Evolutionary conservation across 2,888 invertebrate species (phyloP).

Genomic region (Teleiodes luculella): DNA sequence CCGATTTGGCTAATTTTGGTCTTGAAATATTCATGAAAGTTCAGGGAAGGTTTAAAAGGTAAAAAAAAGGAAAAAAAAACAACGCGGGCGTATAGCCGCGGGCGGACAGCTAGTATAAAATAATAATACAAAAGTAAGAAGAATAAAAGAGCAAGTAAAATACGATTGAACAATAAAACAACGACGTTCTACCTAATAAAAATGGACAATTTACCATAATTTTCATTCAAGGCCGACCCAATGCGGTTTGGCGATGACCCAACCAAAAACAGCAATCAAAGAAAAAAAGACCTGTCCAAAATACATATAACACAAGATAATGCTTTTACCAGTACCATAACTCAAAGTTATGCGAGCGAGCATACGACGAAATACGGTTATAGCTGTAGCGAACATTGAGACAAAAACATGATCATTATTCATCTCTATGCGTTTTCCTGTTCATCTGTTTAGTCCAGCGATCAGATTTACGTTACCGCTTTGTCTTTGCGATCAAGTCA

Average conservation of each 20-base stretch:
- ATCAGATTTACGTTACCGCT: slow-evolving; percentile 15
- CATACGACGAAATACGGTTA: slow-evolving; percentile 28
- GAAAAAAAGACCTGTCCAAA: neutral
- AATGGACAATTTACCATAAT: no score
- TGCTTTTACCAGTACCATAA: slow-evolving; percentile 15
- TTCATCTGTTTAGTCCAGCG: slow-evolving; percentile 22
- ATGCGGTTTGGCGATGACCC: neutral
- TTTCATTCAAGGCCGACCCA: neutral
- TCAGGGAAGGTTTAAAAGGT: no score
- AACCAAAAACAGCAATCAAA: neutral
- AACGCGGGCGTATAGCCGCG: no score
- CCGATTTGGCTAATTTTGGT: no score
- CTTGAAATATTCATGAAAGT: no score
- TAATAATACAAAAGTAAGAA: no score
- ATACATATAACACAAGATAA: neutral
- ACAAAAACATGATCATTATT: slow-evolving; percentile 34
- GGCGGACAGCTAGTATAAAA: no score
- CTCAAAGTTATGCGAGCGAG: slow-evolving; percentile 21
- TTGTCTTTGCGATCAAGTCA: neutral
- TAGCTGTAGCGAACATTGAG: slow-evolving; percentile 21
- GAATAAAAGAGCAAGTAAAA: no score
- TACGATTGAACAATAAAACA: no score
- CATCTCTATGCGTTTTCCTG: slow-evolving; percentile 27
- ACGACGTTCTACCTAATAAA: no score
- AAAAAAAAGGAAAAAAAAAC: no score